Evolutionary conservation across 2,113 vertebrate species (phyloP).

Genomic region (Ceyx margarethae): DNA sequence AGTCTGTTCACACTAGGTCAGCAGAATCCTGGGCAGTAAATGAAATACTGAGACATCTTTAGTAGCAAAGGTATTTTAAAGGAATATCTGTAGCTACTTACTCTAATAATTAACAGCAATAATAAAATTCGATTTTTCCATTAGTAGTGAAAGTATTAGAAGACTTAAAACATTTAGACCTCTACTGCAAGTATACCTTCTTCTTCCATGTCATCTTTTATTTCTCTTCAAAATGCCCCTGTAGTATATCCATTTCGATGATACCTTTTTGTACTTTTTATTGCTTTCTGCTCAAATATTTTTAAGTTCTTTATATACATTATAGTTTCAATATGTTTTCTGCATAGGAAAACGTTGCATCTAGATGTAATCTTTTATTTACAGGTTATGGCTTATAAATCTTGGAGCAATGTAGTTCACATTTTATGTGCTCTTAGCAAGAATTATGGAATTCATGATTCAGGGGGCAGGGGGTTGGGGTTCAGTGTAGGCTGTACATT

Average conservation of each 20-base stretch:
- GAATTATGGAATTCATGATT: neutral
- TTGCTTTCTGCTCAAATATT: neutral
- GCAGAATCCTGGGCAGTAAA: neutral
- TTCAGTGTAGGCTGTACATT: neutral
- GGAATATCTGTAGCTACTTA: neutral
- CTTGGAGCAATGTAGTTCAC: neutral
- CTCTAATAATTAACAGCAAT: neutral
- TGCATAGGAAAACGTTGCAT: neutral
- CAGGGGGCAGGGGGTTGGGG: too few species aligned
- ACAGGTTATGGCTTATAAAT: neutral
- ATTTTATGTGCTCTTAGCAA: neutral
- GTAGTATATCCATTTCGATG: neutral
- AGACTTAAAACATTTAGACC: neutral
- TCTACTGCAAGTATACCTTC: neutral
- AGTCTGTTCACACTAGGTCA: neutral
- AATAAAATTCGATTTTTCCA: neutral
- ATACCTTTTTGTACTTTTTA: neutral
- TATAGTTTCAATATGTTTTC: neutral
- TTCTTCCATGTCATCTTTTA: neutral
- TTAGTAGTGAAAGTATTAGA: neutral
- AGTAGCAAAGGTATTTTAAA: neutral
- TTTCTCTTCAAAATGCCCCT: neutral
- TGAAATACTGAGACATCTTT: neutral
- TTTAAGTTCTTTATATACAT: neutral
- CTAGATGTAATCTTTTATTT: neutral